phyloP scores from a whole-genome alignment of 2,797 vertebrate species.

The Alexandromys oeconomus region DNA sequence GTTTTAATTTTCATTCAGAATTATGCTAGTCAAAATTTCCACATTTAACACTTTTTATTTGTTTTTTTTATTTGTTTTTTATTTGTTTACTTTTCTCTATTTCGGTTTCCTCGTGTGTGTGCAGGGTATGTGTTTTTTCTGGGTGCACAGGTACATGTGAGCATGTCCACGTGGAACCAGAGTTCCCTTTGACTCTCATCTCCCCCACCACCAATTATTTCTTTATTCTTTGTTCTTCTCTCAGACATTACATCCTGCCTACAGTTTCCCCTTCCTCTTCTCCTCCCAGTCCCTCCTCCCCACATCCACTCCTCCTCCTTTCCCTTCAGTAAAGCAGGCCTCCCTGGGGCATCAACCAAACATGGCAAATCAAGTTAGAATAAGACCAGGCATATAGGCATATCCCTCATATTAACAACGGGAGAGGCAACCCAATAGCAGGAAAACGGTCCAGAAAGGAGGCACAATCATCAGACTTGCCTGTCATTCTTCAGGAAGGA shows the following conservation, averaged over 20 bases:
- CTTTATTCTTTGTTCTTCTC: too few relatives aligned
- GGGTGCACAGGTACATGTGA: too few relatives aligned
- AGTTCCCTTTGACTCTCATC: too few relatives aligned
- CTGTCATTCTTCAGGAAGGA: not conserved
- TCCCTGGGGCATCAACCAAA: too few relatives aligned
- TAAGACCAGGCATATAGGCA: not conserved
- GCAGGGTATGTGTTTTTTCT: not conserved
- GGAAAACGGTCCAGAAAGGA: not conserved
- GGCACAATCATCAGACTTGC: not conserved
- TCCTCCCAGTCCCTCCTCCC: too few relatives aligned
- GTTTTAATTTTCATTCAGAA: conserved; percentile 32
- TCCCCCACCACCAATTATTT: too few relatives aligned
- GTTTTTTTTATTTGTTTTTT: not conserved
- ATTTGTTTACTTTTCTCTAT: not conserved
- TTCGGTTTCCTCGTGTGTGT: not conserved
- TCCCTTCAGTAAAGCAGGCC: too few relatives aligned
- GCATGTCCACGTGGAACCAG: not conserved
- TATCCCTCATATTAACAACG: not conserved
- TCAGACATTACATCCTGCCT: too few relatives aligned
- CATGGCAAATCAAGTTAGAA: not conserved
- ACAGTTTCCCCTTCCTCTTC: too few relatives aligned
- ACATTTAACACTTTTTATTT: not conserved
- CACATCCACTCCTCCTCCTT: too few relatives aligned
- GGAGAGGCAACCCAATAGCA: not conserved
- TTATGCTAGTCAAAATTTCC: not conserved